These are phyloP conservation scores for Channa argus DNA, from an alignment of 2,113 vertebrate genomes.

Conservation along the genomic window DNA sequence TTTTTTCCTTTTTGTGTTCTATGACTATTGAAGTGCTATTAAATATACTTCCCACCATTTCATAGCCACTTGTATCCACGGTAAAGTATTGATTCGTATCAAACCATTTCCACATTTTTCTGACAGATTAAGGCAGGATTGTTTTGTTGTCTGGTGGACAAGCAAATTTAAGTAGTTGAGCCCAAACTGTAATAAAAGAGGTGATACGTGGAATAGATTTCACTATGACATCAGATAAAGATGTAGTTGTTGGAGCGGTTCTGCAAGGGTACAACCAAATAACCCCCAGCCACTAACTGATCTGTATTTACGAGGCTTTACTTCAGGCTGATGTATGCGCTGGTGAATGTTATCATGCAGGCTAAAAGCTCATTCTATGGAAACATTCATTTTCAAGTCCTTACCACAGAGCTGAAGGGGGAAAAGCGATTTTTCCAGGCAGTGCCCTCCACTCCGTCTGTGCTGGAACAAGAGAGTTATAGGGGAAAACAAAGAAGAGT, in stretches of 20 bases:
- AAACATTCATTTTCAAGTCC: slow-evolving; percentile 50
- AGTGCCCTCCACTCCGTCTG: slow-evolving; percentile 54
- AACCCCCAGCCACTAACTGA: not conserved
- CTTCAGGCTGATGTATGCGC: not conserved
- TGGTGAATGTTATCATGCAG: slow-evolving; percentile 23
- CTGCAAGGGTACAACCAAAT: not conserved
- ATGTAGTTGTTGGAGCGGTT: slow-evolving; percentile 10
- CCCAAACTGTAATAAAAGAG: not conserved
- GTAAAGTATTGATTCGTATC: not conserved
- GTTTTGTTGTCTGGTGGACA: not conserved
- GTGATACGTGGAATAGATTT: slow-evolving; percentile 22
- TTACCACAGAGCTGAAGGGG: slow-evolving; percentile 33
- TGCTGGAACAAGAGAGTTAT: slow-evolving; percentile 55
- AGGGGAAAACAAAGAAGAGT: slow-evolving; percentile 60
- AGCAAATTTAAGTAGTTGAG: slow-evolving; percentile 7
- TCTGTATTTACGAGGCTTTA: slow-evolving; percentile 4
- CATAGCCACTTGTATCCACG: not conserved
- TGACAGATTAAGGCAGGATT: not conserved
- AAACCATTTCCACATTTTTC: slow-evolving; percentile 4
- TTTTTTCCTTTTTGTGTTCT: no score
- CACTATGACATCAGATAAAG: slow-evolving; percentile 10
- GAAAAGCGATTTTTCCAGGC: slow-evolving; percentile 61
- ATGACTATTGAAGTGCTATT: no score
- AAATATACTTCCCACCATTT: slow-evolving; percentile 10
- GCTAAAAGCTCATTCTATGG: slow-evolving; percentile 39